Base-by-base conservation (phyloP, 2,888 invertebrate species). In the Cephus rjabovi region DNA sequence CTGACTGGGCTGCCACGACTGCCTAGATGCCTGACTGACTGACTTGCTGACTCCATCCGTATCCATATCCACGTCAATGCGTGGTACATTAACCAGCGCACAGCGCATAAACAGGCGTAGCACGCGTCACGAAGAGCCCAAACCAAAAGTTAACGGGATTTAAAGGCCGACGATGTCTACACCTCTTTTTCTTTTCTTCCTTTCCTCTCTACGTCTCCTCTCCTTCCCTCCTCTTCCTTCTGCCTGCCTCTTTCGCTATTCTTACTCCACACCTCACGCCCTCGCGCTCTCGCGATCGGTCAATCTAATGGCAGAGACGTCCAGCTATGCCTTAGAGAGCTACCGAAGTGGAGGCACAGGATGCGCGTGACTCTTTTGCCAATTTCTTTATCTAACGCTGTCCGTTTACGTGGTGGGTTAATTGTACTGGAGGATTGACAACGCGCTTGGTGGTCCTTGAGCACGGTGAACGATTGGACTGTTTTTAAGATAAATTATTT, bases 281-380 rank as follows among this genome's bases (percentile, higher is more conserved):
- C 79, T 80, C 78, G 31, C 83, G 80, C 79, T 80, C 78, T 71
- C 83, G 81, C 80, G 81, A 82, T 83, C 82, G 83, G 79, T 79
- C 76, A 79, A 82, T 79, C 80, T 80, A 83, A 83, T 81, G 83
- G 81, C 83, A 83, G 82, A 81, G 79, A 82, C 83, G 82, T 81
- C 79, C 75, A 77, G 81, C 79, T 81, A 81, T 81, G 82, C 80
- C 81, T 80, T 82, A 82, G 84, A 84, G 81, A 83, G 82, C 78
- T 74, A 73, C 74, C 82, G 82, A 82, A 80, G 78, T 79, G 56
- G 78, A 75, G 80, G 80, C 79, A 86, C 88, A 88, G 89, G 88
- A 89, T 88, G 89, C 88, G 83, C 89, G 90, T 89, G 90, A 90
- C 88, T 85, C 85, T 88, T 86, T 87, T 90, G 87, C 86, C 83